Evolutionary conservation across 2,888 invertebrate genomes (phyloP), one percentile per base, ranked within the genome.

Genomic region (Iselma pallidipennis): DNA sequence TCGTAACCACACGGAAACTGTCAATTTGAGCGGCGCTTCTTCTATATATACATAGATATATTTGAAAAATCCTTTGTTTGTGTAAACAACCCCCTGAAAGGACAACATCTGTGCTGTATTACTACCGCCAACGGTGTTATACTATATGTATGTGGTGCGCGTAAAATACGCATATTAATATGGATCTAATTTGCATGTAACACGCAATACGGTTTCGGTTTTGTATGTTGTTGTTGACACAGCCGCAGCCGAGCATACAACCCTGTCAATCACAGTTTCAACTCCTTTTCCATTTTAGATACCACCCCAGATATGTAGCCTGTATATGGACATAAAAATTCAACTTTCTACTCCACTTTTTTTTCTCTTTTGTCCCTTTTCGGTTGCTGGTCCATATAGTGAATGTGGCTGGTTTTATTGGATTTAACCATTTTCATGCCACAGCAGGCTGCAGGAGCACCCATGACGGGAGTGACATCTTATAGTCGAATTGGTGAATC

Each of bases 131-230:
- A 72, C 68, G 37, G 37, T 37, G 37, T 37, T 37, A 37, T 1
- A 37, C 37, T 5, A 33, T 33, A n/a, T n/a, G 74, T 72, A 72
- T 74, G 75, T 74, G 76, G 76, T 77, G 76, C 72, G 76, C 76
- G 76, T 75, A 76, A 78, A 79, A 76, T 77, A 76, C 78, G 80
- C 78, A 80, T 80, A 80, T 79, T 81, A 80, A 81, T 81, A 78
- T 66, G 66, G 7, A 65, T 68, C 77, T 80, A 78, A 81, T 81
- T 81, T 81, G 81, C 81, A 80, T 81, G 80, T 80, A 78, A 80
- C 80, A 80, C 79, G 79, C 78, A 76, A 79, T 78, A 75, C 74
- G 75, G 67, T 70, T 63, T 37, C 7, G 37, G 64, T 70, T 66
- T 67, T 68, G 59, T 69, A 69, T 74, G 69, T 71, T 74, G 65